Evolutionary conservation across 2,797 vertebrate genomes (phyloP).

Genomic region (Moxostoma hubbsi): DNA sequence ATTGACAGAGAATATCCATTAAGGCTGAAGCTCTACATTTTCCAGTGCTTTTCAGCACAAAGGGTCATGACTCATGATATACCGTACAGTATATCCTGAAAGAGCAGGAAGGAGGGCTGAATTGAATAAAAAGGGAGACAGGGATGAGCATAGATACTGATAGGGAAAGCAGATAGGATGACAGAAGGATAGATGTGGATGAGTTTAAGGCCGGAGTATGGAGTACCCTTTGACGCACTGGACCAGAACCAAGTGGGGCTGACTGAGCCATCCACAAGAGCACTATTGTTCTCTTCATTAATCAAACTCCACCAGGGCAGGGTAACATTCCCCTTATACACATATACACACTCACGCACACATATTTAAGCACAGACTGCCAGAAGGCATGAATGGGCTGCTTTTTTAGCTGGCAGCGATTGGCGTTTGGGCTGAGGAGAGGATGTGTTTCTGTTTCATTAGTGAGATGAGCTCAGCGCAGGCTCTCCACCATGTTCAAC

Average conservation of each 20-base stretch:
- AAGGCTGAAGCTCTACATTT: conserved; percentile 40
- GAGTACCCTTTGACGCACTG: conserved; percentile 81
- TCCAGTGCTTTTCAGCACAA: conserved; percentile 40
- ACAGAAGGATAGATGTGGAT: conserved; percentile 67
- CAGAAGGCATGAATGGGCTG: conserved; percentile 91
- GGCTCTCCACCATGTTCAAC: conserved; percentile 90
- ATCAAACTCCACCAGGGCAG: conserved; percentile 89
- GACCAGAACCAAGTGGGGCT: conserved; percentile 95
- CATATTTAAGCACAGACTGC: conserved; percentile 75
- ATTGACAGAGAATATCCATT: conserved; percentile 38
- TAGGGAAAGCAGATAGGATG: conserved; percentile 53
- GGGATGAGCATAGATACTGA: conserved; percentile 49
- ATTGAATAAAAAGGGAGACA: conserved; percentile 39
- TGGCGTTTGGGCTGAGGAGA: conserved; percentile 83
- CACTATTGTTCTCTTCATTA: conserved; percentile 91
- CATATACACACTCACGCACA: conserved; percentile 70
- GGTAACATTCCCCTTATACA: conserved; percentile 78
- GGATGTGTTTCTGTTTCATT: conserved; percentile 99
- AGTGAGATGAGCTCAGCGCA: conserved; percentile 91
- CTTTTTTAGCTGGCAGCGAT: conserved; percentile 94
- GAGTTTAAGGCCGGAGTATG: conserved; percentile 82
- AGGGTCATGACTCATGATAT: conserved; percentile 9
- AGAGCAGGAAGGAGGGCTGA: conserved; percentile 34
- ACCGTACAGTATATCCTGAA: conserved; percentile 54
- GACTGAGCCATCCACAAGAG: conserved; percentile 86